Conservation (phyloP, 2,888 invertebrate species). For the Spodoptera picta region DNA sequence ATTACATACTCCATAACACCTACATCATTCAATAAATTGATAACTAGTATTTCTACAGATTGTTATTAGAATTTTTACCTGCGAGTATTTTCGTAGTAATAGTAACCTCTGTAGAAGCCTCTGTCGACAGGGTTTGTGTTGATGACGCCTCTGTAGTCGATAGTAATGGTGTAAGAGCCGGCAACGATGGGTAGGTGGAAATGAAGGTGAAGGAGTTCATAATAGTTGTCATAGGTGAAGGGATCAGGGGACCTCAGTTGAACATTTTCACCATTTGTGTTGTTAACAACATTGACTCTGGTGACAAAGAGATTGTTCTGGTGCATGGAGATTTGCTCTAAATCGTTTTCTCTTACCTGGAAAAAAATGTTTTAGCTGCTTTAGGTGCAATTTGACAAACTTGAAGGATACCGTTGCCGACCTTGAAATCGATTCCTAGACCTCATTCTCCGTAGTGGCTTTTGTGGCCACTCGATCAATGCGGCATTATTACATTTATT, state of each 20-base stretch:
- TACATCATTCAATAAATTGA: too few relatives aligned
- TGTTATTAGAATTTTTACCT: conserved; percentile 62
- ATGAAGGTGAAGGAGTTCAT: conserved; percentile 76
- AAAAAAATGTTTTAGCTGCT: not conserved
- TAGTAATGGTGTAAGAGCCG: conserved; percentile 73
- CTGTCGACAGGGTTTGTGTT: conserved; percentile 79
- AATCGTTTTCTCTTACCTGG: conserved; percentile 69
- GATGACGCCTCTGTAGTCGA: conserved; percentile 74
- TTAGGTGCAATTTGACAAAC: too few relatives aligned
- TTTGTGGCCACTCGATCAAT: too few relatives aligned
- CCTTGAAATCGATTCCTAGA: too few relatives aligned
- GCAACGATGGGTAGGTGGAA: conserved; percentile 63
- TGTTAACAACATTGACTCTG: conserved; percentile 63
- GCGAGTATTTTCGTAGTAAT: conserved; percentile 65
- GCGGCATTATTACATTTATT: too few relatives aligned
- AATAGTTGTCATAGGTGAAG: conserved; percentile 73
- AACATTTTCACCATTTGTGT: conserved; percentile 58
- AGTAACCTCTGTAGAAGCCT: conserved; percentile 84
- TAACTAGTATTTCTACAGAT: not conserved
- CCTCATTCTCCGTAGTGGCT: too few relatives aligned
- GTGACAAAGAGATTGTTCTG: conserved; percentile 77
- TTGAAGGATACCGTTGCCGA: too few relatives aligned
- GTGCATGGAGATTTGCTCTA: conserved; percentile 79
- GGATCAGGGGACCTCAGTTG: conserved; percentile 64
- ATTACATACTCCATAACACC: too few relatives aligned